Evolutionary conservation across 2,888 invertebrate genomes (phyloP), one percentile per base, ranked within the genome.

Genomic region (Vesta saturnalis): DNA sequence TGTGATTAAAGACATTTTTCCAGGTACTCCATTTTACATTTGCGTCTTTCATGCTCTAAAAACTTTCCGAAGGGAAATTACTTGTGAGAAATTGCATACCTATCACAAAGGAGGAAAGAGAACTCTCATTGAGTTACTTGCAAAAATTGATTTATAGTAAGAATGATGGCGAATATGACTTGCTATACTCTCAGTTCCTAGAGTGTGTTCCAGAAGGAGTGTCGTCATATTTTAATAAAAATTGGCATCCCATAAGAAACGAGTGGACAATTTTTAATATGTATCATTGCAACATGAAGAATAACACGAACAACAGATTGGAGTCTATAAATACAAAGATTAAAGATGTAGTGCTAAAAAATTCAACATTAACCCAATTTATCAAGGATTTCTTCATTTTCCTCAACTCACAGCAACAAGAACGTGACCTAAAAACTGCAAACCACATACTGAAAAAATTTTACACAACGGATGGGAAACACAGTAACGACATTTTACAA

Each of bases 281-380:
- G 52, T 12, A 16, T 10, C 19, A 54, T 21, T 18, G 19, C 3
- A 54, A 54, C 12, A 12, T 54, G 12, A 18, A 18, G 1, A 54
- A 54, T 12, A 54, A 12, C 12, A 54, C 19, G 4, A 54, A 55
- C 23, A 55, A 55, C 23, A 12, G 55, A 14, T 1, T 55, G 21
- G 55, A 55, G 30, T 55, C 55, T 23, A 55, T 55, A 14, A 55
- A 55, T 23, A 21, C 21, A 6, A 55, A 55, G 15, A 22, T 55
- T n/a, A 54, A 54, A 12, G 12, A 54, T 4, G 52, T 54, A 14
- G 52, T 54, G n/a, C 19, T n/a, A 12, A 54, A 54, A 14, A 54
- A 54, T 19, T 18, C 19, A 8, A 54, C 19, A 21, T 21, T 54
- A 21, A 16, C 6, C 3, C 18, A 54, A 3, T 54, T 54, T 21